Conservation (phyloP, 2,113 vertebrate genomes). For the Osmerus eperlanus region DNA sequence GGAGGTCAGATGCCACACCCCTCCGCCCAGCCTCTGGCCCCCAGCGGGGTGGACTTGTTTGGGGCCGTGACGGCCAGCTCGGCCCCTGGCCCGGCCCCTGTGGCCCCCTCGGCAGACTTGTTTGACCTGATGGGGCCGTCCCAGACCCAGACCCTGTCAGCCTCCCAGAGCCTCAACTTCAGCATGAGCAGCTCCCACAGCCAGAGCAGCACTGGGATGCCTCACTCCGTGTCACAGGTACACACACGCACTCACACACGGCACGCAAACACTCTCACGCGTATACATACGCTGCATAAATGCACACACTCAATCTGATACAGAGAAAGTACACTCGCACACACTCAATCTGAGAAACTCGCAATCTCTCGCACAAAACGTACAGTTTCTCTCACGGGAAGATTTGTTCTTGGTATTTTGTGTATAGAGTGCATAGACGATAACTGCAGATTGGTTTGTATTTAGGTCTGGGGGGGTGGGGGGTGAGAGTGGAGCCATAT, state of each 20-base stretch:
- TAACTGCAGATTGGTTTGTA: neutral
- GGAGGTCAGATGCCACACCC: conserved; percentile 71
- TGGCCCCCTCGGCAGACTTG: conserved; percentile 76
- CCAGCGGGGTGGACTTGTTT: conserved; percentile 65
- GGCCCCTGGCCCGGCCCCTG: conserved; percentile 58
- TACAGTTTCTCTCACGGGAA: no score
- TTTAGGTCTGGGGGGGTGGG: conserved; percentile 14
- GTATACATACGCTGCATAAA: no score
- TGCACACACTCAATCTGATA: no score
- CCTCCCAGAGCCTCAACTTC: conserved; percentile 93
- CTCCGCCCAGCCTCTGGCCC: conserved; percentile 65
- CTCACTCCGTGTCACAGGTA: conserved; percentile 88
- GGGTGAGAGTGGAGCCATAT: conserved; percentile 39
- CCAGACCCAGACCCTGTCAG: conserved; percentile 80
- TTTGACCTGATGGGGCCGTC: conserved; percentile 88
- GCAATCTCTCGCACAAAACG: no score
- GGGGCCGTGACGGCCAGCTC: conserved; percentile 61
- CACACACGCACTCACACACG: neutral
- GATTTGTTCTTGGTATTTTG: neutral
- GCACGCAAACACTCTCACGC: no score
- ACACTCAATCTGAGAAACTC: no score
- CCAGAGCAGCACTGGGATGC: conserved; percentile 71
- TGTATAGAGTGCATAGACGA: neutral
- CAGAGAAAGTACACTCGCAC: no score
- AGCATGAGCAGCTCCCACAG: conserved; percentile 82